Evolutionary conservation across 2,113 vertebrate species (phyloP), one percentile per base, ranked within the genome.

Genomic region (Oryzias woworae): DNA sequence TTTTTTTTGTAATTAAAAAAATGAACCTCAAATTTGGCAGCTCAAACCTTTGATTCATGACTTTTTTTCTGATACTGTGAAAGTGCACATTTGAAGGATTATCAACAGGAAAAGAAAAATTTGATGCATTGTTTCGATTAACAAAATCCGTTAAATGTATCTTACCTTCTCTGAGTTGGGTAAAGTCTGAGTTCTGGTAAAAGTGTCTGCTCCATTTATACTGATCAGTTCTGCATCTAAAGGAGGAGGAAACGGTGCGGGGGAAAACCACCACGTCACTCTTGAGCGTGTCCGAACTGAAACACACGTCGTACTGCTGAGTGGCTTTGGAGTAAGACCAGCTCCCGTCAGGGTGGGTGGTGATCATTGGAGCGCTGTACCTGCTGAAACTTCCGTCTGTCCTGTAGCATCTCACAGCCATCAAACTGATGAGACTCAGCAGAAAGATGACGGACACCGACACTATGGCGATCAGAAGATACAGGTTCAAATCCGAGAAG

Each of bases 271-370:
- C 54, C 15, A 57, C 41, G 12, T 44, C 42, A 17, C 20, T 26
- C 31, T 41, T 42, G 62, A 61, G 67, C 0, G 83, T 86, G 80
- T 86, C 84, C 49, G 78, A 88, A 36, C 80, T 84, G 69, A 86
- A 88, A 75, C 82, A 88, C 58, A 85, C 84, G 41, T 86, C 84
- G 18, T 85, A 85, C 57, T 86, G 86, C 70, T 88, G 86, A 41
- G 80, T 88, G 36, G 84, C 65, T 86, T 85, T 86, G 84, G 20
- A 86, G 74, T 81, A 88, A 75, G 82, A 86, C 84, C 86, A 86
- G 80, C 78, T 88, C 65, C 84, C 78, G 20, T 20, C 20, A 20
- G 20, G 20, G 20, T 86, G 75, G 53, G 84, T 77, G 60, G 82
- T 85, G 20, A 88, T 88, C 73, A 85, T 69, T 20, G 82, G 84